Conservation (phyloP, 2,797 vertebrate species). For the Pantherophis alleghaniensis region DNA sequence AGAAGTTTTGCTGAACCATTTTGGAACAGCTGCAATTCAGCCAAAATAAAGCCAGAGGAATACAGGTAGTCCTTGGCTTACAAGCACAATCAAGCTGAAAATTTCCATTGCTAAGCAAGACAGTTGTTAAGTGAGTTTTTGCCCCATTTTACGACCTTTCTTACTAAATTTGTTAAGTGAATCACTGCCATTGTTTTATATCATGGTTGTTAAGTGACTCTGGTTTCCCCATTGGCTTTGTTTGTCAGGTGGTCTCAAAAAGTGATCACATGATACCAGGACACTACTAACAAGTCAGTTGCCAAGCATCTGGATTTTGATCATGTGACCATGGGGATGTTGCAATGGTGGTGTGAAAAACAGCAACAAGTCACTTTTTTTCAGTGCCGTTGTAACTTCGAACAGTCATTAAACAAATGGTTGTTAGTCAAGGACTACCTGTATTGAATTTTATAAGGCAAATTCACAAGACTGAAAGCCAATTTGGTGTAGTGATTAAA, state of each 20-base stretch:
- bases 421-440: no score
- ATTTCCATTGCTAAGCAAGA: neutral
- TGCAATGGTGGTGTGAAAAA: no score
- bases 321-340: no score
- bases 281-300: neutral
- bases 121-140: neutral
- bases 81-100: neutral
- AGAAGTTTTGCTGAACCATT: neutral
- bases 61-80: neutral
- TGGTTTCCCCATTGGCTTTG: neutral
- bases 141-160: neutral
- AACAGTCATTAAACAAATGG: no score
- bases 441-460: neutral
- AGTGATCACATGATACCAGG: neutral
- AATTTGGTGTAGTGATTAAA: neutral
- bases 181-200: no score
- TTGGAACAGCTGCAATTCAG: neutral
- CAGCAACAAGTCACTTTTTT: no score
- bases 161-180: no score
- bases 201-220: no score
- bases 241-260: neutral
- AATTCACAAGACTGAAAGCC: neutral
- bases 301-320: no score
- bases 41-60: neutral
- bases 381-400: no score